phyloP scores from a whole-genome alignment of 2,113 vertebrate genomes.

The Okapia johnstoni region DNA sequence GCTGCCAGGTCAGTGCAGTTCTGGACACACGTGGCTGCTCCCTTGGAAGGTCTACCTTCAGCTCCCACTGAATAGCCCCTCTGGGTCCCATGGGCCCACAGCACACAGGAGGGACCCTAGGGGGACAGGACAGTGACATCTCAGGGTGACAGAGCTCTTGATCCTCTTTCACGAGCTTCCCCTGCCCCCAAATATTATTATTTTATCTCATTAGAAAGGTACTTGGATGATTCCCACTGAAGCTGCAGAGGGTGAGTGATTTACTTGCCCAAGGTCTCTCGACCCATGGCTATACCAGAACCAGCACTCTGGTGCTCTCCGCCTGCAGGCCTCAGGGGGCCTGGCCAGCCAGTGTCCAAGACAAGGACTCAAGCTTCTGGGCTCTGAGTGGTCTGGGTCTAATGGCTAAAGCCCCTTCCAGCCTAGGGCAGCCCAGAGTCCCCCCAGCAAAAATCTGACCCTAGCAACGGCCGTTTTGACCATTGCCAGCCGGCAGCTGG shows the following conservation, averaged over 20 bases:
- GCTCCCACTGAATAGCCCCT: not conserved
- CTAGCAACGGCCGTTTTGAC: accelerated
- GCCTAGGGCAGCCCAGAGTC: not conserved
- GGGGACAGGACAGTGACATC: not conserved
- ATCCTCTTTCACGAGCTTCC: accelerated
- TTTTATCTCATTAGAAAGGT: too few species aligned
- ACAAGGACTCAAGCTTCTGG: not conserved
- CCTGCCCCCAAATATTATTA: accelerated
- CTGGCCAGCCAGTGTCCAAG: not conserved
- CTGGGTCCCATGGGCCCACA: not conserved
- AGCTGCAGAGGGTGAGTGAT: not conserved
- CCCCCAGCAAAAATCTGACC: not conserved
- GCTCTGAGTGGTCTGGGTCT: not conserved
- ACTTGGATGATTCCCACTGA: not conserved
- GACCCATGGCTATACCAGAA: not conserved
- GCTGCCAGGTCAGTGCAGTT: not conserved
- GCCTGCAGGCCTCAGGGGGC: not conserved
- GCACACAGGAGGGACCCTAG: not conserved
- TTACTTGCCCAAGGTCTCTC: not conserved
- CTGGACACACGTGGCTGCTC: not conserved
- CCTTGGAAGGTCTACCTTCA: not conserved
- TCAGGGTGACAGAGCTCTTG: not conserved
- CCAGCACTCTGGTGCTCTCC: not conserved
- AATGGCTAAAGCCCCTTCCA: not conserved
- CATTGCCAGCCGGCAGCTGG: not conserved